Percentiles rank a stretch among this genome's conserved stretches.
Conservation (phyloP, 2,888 invertebrate genomes). For the Pandemis corylana region DNA sequence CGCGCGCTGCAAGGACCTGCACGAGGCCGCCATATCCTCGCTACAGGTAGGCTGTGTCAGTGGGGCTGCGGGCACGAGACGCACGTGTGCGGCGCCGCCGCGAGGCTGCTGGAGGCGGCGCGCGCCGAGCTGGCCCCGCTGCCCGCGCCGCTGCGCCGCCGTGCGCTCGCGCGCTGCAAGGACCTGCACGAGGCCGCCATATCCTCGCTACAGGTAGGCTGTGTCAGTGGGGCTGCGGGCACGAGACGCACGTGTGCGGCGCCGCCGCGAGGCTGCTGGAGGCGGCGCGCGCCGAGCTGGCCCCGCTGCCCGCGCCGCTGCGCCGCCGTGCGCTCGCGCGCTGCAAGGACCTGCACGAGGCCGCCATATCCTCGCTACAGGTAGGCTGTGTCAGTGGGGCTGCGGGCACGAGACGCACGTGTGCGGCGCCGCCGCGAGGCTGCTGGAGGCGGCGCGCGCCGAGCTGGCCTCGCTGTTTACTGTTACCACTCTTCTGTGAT, state of each 20-base stretch:
- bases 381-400: conserved; percentile 86
- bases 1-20: too few relatives aligned
- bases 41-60: too few relatives aligned
- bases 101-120: too few relatives aligned
- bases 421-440: conserved; percentile 89
- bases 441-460: conserved; percentile 88
- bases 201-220: too few relatives aligned
- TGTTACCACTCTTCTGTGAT: too few relatives aligned
- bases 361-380: conserved; percentile 74
- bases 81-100: too few relatives aligned
- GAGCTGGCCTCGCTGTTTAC: conserved; percentile 78
- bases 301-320: conserved; percentile 78
- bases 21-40: too few relatives aligned
- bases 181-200: too few relatives aligned
- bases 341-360: conserved; percentile 79
- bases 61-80: too few relatives aligned
- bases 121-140: too few relatives aligned
- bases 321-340: conserved; percentile 74
- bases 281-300: conserved; percentile 86
- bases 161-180: too few relatives aligned
- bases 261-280: conserved; percentile 90
- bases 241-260: conserved; percentile 93
- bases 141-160: too few relatives aligned
- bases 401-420: conserved; percentile 94
- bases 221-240: conserved; percentile 90